A percentile compares a stretch with the other conserved stretches of the same genome.
Conservation (phyloP, 1,140 invertebrate genomes). For the Phortica variegata region DNA sequence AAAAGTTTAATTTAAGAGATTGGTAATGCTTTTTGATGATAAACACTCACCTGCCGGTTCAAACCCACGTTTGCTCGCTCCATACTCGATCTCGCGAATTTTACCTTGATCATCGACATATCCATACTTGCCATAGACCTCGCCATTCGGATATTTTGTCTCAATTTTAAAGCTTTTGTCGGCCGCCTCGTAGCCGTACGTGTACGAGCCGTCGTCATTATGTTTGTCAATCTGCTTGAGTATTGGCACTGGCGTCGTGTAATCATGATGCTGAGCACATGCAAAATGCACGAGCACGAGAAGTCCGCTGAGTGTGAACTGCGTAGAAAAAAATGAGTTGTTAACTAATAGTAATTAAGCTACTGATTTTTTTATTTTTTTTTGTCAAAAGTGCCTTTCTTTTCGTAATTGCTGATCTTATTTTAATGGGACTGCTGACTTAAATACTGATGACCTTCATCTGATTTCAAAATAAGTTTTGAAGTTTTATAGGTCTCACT, state of each 20-base stretch:
- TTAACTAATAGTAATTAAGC: slow-evolving; percentile 2
- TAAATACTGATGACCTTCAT: too few species aligned
- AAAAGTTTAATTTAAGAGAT: not conserved
- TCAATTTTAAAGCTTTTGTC: slow-evolving; percentile 93
- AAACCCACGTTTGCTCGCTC: slow-evolving; percentile 83
- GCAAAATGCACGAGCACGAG: slow-evolving; percentile 26
- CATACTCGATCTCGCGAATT: slow-evolving; percentile 82
- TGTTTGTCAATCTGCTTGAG: slow-evolving; percentile 84
- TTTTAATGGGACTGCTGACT: too few species aligned
- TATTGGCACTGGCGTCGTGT: slow-evolving; percentile 73
- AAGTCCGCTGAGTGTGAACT: slow-evolving; percentile 5
- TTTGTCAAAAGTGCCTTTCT: slow-evolving; percentile 3
- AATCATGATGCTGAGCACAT: slow-evolving; percentile 46
- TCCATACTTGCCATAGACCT: slow-evolving; percentile 69
- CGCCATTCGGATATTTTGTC: slow-evolving; percentile 78
- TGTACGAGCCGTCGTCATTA: slow-evolving; percentile 84
- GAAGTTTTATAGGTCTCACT: too few species aligned
- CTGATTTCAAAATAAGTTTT: too few species aligned
- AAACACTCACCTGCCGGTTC: slow-evolving; percentile 73
- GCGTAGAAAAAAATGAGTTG: not conserved
- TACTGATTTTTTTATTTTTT: not conserved
- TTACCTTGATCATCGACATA: slow-evolving; percentile 78
- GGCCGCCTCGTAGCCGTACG: slow-evolving; percentile 84
- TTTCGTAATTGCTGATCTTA: too few species aligned
- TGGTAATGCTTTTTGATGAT: slow-evolving; percentile 11